Conservation (phyloP, 2,888 invertebrate species). For the Campaea margaritaria region DNA sequence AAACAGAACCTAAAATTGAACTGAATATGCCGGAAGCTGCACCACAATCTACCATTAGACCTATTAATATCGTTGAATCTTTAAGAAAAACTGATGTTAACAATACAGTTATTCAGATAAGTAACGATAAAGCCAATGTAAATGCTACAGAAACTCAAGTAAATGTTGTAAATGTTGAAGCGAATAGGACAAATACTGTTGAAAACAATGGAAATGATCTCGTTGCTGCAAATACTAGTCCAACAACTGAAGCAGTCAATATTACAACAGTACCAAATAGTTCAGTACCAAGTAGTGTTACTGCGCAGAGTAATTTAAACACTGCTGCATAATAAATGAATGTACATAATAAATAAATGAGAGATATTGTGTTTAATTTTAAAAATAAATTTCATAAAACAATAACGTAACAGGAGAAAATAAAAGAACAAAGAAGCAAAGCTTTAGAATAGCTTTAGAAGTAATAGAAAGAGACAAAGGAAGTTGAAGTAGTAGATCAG, state of each 20-base stretch:
- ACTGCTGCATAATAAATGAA: slow-evolving; percentile 18
- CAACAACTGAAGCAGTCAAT: not conserved
- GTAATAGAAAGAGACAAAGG: no score
- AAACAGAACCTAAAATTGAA: not conserved
- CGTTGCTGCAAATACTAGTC: slow-evolving; percentile 4
- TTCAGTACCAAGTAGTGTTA: slow-evolving; percentile 1
- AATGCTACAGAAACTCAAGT: not conserved
- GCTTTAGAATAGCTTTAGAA: no score
- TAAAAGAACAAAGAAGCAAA: no score
- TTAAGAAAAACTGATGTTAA: slow-evolving; percentile 9
- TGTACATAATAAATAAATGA: slow-evolving; percentile 10
- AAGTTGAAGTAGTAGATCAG: no score
- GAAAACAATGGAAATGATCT: slow-evolving; percentile 1
- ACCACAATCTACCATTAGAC: not conserved
- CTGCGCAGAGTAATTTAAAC: slow-evolving; percentile 3
- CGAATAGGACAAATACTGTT: not conserved
- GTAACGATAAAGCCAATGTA: slow-evolving; percentile 3
- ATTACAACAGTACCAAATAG: not conserved
- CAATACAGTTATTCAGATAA: not conserved
- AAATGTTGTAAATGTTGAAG: not conserved
- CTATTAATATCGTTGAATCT: slow-evolving; percentile 5
- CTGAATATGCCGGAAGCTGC: slow-evolving; percentile 1
- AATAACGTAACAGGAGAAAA: no score
- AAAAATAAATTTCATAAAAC: no score
- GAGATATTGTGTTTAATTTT: slow-evolving; percentile 10